Base-by-base conservation (phyloP, 2,888 invertebrate species). In the Sinohyriopsis cumingii region DNA sequence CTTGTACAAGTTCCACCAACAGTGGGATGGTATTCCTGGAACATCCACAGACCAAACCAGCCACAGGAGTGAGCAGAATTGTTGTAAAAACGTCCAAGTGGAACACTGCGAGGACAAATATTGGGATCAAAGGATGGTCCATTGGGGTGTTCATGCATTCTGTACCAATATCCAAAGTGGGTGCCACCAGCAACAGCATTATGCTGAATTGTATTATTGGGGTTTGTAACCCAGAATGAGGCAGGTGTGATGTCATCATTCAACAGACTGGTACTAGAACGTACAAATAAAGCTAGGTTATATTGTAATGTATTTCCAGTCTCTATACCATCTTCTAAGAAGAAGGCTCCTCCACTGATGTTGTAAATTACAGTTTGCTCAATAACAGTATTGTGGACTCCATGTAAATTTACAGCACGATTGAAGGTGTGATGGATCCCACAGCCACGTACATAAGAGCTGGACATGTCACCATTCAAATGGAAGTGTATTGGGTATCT, bases 201-300 rank as follows among this genome's bases (percentile, higher is more conserved):
- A 71, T 86, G 82, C 53, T 77, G 75, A 60, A 86, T 63, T 3
- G 81, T 85, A 74, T 89, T 89, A 75, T 86, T 84, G 6, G 89
- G 87, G 73, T 89, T 86, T 57, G 88, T 83, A 9, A 83, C 75
- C 89, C 89, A 89, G 76, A 85, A 87, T 22, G 83, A 82, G 55
- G 89, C 88, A 20, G 89, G 88, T 7, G 88, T 87, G 63, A 89
- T 77, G 68, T 89, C 89, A 76, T 89, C 89, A 72, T 88, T 89
- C 20, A 84, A 78, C 12, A 89, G 76, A 74, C 86, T 86, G 4
- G 86, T 78, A 66, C 86, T 86, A 5, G 81, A 76, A 20, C 75
- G 75, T 9, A 88, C 87, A 80, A 87, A 87, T 5, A 89, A 71
- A 4, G 78, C 86, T 59, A 89, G 75, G 71, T 89, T 89, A 71